phyloP scores from a whole-genome alignment of 2,113 vertebrate species.

The Centrocercus urophasianus region DNA sequence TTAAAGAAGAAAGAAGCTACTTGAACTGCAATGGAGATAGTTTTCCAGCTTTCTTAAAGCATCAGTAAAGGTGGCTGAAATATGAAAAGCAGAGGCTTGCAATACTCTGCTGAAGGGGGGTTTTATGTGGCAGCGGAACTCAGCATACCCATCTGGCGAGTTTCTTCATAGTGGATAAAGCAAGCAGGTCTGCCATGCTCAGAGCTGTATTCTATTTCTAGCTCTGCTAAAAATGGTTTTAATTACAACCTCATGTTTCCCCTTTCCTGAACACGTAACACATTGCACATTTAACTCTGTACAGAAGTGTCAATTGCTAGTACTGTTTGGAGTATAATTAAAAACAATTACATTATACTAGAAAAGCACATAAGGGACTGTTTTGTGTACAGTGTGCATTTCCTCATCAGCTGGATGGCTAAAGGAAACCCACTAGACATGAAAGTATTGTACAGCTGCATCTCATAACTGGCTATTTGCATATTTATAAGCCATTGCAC shows the following conservation, averaged over 20 bases:
- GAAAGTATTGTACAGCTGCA: background rate
- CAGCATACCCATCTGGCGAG: background rate
- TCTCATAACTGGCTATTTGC: background rate
- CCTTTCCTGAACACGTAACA: background rate
- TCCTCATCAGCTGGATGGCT: background rate
- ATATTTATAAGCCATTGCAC: slow-evolving; percentile 14
- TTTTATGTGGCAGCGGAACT: background rate
- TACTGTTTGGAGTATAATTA: background rate
- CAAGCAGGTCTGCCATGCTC: background rate
- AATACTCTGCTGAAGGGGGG: background rate
- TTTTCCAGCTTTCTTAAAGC: background rate
- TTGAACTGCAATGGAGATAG: background rate
- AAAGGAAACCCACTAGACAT: background rate
- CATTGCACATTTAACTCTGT: background rate
- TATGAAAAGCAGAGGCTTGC: background rate
- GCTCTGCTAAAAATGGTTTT: slow-evolving; percentile 20
- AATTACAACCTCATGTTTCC: background rate
- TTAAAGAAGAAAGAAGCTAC: background rate
- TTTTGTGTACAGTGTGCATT: background rate
- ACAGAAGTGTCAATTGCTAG: background rate
- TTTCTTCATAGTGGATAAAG: background rate
- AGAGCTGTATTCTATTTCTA: background rate
- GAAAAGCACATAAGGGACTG: background rate
- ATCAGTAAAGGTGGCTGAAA: background rate
- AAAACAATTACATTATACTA: background rate